Percentiles rank a stretch among this genome's conserved stretches.
These are phyloP conservation scores for Rhynchophorus ferrugineus DNA, from an alignment of 1,140 invertebrate species.

Conservation along the genomic window DNA sequence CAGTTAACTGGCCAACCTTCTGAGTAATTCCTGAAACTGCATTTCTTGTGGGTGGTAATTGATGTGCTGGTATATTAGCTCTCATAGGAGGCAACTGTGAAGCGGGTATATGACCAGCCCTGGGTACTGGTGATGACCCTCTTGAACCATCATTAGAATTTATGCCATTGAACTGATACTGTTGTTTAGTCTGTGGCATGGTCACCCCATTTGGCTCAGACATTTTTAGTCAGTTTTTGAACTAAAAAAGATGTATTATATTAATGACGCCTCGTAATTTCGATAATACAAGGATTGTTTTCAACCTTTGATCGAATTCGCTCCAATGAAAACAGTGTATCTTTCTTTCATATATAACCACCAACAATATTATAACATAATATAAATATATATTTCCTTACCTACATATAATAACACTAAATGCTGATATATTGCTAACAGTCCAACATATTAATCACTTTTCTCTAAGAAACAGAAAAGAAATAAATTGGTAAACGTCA, in stretches of 20 bases:
- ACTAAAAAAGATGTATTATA: not conserved
- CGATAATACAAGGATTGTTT: not conserved
- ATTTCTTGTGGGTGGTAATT: constrained; percentile 30
- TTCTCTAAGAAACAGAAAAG: constrained; percentile 17
- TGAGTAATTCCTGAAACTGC: constrained; percentile 22
- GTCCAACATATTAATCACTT: constrained; percentile 12
- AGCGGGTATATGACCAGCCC: constrained; percentile 29
- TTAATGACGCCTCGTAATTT: constrained; percentile 1
- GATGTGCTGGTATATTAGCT: constrained; percentile 28
- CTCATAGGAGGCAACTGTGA: constrained; percentile 32
- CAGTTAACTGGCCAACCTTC: constrained; percentile 27
- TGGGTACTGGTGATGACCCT: constrained; percentile 33
- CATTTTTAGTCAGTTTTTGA: constrained; percentile 1
- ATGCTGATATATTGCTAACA: constrained; percentile 4
- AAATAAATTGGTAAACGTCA: constrained; percentile 24
- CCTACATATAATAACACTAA: constrained; percentile 7
- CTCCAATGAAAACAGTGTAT: not conserved
- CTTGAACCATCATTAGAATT: constrained; percentile 36
- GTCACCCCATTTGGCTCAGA: constrained; percentile 14
- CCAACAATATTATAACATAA: too few relatives aligned
- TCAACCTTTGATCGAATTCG: constrained; percentile 15
- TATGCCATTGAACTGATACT: constrained; percentile 34
- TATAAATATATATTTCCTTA: constrained; percentile 8
- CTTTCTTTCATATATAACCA: constrained; percentile 3
- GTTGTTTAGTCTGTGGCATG: constrained; percentile 7